phyloP scores from a whole-genome alignment of 1,140 invertebrate species.

The Oedothorax gibbosus region DNA sequence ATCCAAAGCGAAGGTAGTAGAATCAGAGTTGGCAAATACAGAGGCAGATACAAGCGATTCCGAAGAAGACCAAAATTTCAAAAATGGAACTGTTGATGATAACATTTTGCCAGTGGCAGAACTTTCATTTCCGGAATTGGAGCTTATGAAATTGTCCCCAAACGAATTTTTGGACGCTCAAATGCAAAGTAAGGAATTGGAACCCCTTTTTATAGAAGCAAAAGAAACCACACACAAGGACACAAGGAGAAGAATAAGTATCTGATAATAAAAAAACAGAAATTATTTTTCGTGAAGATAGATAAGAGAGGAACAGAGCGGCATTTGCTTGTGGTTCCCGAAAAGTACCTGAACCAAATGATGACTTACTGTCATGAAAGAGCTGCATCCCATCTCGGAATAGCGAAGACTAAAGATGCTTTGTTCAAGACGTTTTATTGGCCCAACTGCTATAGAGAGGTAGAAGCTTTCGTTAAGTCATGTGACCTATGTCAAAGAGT shows the following conservation, averaged over 20 bases:
- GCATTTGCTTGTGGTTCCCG: not conserved
- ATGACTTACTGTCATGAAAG: constrained; percentile 10
- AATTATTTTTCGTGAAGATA: not conserved
- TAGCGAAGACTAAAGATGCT: constrained; percentile 7
- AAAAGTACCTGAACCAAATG: not conserved
- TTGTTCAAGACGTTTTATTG: not conserved
- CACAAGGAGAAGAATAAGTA: not conserved
- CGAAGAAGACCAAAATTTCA: no score
- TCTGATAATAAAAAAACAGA: not conserved
- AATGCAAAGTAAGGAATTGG: not conserved
- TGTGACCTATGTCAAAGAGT: constrained; percentile 2
- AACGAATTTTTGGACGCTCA: not conserved
- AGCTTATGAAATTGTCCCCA: not conserved
- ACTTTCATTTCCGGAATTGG: not conserved
- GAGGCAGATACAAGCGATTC: no score
- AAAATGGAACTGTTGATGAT: no score
- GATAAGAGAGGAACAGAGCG: not conserved
- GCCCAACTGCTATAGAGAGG: not conserved
- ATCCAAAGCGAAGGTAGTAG: not conserved
- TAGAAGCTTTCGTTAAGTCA: not conserved
- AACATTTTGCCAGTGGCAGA: no score
- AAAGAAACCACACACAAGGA: not conserved
- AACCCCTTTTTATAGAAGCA: not conserved
- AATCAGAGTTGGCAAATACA: not conserved
- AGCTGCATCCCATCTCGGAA: not conserved